Evolutionary conservation across 2,888 invertebrate species (phyloP).

Genomic region (Drosophila testacea): DNA sequence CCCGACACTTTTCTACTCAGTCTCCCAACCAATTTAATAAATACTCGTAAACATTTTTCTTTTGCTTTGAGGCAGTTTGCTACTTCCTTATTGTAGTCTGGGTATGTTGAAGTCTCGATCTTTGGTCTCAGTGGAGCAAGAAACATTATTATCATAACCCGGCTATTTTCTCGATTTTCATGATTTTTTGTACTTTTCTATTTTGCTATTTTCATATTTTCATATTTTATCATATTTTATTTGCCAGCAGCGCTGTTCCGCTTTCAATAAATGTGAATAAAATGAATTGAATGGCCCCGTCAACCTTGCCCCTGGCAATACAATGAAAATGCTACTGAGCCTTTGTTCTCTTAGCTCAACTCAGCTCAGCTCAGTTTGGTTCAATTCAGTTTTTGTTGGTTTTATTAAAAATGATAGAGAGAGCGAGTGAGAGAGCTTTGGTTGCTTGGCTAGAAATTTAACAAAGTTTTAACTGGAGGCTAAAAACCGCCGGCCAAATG

Average conservation of each 20-base stretch:
- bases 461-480: constrained; percentile 49
- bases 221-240: constrained; percentile 63
- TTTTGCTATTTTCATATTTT: constrained; percentile 40
- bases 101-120: constrained; percentile 22
- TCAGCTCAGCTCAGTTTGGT: background rate
- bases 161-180: constrained; percentile 9
- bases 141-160: constrained; percentile 33
- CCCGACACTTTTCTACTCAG: background rate
- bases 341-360: constrained; percentile 38
- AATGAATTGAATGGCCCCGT: constrained; percentile 58
- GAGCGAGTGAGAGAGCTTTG: constrained; percentile 14
- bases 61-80: constrained; percentile 10
- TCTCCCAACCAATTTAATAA: background rate
- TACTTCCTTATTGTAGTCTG: constrained; percentile 9
- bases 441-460: constrained; percentile 48
- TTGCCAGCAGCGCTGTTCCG: constrained; percentile 59
- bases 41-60: constrained; percentile 15
- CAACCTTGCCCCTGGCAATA: constrained; percentile 59
- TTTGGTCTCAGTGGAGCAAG: constrained; percentile 22
- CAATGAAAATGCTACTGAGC: constrained; percentile 25
- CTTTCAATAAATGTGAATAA: constrained; percentile 74
- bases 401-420: constrained; percentile 60
- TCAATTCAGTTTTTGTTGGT: constrained; percentile 10
- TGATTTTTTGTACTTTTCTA: constrained; percentile 3
- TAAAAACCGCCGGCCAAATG: constrained; percentile 64